Evolutionary conservation across 1,140 invertebrate genomes (phyloP).

Genomic region (Caenorhabditis briggsae): DNA sequence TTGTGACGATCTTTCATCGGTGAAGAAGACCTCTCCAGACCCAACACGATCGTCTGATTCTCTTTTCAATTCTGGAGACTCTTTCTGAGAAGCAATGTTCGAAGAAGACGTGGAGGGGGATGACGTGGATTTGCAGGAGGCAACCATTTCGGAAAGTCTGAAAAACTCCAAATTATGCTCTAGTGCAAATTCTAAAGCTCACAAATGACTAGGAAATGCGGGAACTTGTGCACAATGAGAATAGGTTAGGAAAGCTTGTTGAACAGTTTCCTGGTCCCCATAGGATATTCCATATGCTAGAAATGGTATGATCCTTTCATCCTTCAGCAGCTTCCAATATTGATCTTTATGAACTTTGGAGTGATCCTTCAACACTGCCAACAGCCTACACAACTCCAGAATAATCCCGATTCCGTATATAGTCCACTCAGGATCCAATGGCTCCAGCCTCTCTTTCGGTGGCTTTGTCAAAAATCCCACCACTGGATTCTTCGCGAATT

Average conservation of each 20-base stretch:
- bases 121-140: conserved; percentile 5
- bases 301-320: conserved; percentile 65
- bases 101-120: not conserved
- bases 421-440: conserved; percentile 39
- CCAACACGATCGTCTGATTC: not conserved
- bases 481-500: conserved; percentile 54
- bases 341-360: conserved; percentile 65
- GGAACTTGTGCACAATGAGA: conserved; percentile 64
- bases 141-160: conserved; percentile 56
- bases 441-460: conserved; percentile 33
- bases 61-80: conserved; percentile 36
- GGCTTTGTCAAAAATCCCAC: conserved; percentile 47
- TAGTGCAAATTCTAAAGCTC: not conserved
- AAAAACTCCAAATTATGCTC: not conserved
- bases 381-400: conserved; percentile 58
- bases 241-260: conserved; percentile 62
- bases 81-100: not conserved
- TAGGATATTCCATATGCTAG: conserved; percentile 65
- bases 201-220: conserved; percentile 61
- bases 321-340: conserved; percentile 65
- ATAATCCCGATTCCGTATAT: conserved; percentile 63
- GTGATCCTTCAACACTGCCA: conserved; percentile 61
- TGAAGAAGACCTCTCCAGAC: conserved; percentile 4
- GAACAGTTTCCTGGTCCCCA: conserved; percentile 63
- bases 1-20: conserved; percentile 37